Percentiles rank a stretch among this genome's conserved stretches.
These are phyloP conservation scores for Drosophila longiperda DNA, from an alignment of 2,888 invertebrate species.

Conservation along the genomic window DNA sequence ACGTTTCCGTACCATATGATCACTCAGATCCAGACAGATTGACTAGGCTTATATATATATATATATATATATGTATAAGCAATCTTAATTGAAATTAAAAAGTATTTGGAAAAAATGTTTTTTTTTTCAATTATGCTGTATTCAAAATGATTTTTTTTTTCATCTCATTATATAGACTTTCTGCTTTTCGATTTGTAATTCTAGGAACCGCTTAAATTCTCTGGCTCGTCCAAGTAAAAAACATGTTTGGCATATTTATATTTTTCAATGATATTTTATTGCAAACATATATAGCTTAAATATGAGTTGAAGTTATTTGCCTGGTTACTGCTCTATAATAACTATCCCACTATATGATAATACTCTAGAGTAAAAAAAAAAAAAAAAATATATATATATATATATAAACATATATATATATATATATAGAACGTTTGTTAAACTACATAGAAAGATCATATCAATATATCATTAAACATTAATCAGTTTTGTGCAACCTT, in stretches of 20 bases:
- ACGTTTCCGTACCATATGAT: neutral
- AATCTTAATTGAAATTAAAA: neutral
- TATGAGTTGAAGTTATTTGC: constrained; percentile 79
- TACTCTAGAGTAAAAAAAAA: constrained; percentile 50
- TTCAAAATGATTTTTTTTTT: neutral
- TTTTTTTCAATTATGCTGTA: neutral
- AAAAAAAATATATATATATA: constrained; percentile 10
- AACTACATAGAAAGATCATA: constrained; percentile 39
- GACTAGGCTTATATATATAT: neutral
- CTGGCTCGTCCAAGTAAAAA: constrained; percentile 3
- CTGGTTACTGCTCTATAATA: constrained; percentile 73
- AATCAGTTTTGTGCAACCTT: constrained; percentile 38
- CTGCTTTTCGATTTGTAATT: neutral
- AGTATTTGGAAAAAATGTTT: neutral
- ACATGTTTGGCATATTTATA: constrained; percentile 17
- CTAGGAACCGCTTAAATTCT: neutral
- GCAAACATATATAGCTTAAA: constrained; percentile 79
- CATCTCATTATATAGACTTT: no score
- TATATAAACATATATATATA: no score
- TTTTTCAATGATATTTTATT: constrained; percentile 74
- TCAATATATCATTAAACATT: constrained; percentile 28
- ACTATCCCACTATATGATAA: constrained; percentile 72
- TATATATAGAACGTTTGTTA: constrained; percentile 17
- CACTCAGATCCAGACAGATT: neutral
- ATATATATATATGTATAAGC: neutral